Evolutionary conservation across 2,888 invertebrate species (phyloP).

Genomic region (Coelinius sp.): DNA sequence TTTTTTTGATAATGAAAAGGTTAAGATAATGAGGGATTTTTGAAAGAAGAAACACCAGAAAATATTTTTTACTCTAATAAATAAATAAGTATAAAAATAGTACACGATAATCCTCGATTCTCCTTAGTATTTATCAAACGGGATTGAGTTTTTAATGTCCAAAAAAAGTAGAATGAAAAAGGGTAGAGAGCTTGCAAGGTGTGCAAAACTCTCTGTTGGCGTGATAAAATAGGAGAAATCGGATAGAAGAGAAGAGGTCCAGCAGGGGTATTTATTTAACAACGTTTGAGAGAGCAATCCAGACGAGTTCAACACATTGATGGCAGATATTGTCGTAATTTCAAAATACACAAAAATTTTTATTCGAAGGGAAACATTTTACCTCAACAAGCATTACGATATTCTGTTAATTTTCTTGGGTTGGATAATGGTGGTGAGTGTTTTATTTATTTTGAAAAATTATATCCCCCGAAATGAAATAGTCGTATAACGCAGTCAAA

Average conservation of each 20-base stretch:
- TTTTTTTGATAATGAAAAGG: too few relatives aligned
- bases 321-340: not conserved
- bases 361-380: not conserved
- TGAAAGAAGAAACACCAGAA: too few relatives aligned
- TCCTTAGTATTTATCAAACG: slow-evolving; percentile 16
- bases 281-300: slow-evolving; percentile 1
- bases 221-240: not conserved
- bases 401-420: not conserved
- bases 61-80: too few relatives aligned
- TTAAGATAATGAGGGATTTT: too few relatives aligned
- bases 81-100: too few relatives aligned
- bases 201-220: not conserved
- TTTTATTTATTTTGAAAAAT: too few relatives aligned
- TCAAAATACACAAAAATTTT: not conserved
- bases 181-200: not conserved
- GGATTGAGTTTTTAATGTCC: slow-evolving; percentile 20
- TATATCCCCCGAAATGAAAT: not conserved
- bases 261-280: slow-evolving; percentile 13
- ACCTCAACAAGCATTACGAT: not conserved
- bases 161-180: not conserved
- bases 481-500: slow-evolving; percentile 22
- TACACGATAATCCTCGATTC: slow-evolving; percentile 23
- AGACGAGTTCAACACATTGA: slow-evolving; percentile 19
- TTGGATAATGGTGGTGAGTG: too few relatives aligned
- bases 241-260: not conserved